Conservation (phyloP, 1,140 invertebrate genomes). For the Drosophila guanche region DNA sequence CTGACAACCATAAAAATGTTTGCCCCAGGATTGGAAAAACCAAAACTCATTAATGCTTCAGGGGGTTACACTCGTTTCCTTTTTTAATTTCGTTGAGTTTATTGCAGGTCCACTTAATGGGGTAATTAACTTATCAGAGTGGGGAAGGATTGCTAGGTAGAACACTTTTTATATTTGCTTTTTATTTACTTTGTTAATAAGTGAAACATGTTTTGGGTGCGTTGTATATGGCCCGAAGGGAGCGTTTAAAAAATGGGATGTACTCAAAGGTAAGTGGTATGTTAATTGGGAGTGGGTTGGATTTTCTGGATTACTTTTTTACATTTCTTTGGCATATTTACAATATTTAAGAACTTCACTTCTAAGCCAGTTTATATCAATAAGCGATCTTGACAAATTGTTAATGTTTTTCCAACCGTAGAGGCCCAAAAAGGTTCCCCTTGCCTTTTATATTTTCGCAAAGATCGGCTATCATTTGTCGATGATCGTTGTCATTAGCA, state of each 20-base stretch:
- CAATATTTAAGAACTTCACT: too few relatives aligned
- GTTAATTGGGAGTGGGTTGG: too few relatives aligned
- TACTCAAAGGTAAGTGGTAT: not conserved
- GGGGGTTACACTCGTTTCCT: not conserved
- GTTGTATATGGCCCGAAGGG: not conserved
- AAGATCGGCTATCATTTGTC: not conserved
- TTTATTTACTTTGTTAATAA: not conserved
- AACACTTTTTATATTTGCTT: constrained; percentile 16
- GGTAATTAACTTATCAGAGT: constrained; percentile 48
- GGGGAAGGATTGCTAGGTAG: constrained; percentile 19
- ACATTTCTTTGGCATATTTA: too few relatives aligned
- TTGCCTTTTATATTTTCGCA: not conserved
- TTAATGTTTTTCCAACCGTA: too few relatives aligned
- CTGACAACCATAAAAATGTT: constrained; percentile 43
- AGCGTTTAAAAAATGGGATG: not conserved
- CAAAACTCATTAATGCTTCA: constrained; percentile 29
- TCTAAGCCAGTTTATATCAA: too few relatives aligned
- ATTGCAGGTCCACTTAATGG: constrained; percentile 47
- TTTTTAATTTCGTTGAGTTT: constrained; percentile 8
- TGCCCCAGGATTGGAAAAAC: constrained; percentile 3
- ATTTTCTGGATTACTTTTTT: too few relatives aligned
- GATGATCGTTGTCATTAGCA: constrained; percentile 26
- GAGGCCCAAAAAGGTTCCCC: not conserved
- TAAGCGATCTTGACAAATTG: too few relatives aligned
- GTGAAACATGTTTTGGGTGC: constrained; percentile 5